Evolutionary conservation across 2,113 vertebrate species (phyloP).

Genomic region (Ophthalmolycus amberensis): DNA sequence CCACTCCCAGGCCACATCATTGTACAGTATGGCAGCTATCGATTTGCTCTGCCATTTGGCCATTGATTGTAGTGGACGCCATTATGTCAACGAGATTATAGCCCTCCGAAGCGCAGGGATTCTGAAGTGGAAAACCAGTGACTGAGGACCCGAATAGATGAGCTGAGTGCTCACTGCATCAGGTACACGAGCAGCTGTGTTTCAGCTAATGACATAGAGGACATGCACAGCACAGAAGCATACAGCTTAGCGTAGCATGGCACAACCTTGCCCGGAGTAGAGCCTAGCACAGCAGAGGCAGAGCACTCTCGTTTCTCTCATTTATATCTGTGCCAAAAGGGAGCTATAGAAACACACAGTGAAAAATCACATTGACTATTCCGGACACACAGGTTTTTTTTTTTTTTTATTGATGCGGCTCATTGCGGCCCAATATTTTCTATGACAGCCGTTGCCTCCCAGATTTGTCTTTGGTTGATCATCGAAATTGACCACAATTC

Average conservation of each 20-base stretch:
- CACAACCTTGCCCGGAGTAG: slow-evolving; percentile 35
- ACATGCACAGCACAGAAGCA: background rate
- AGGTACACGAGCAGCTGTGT: slow-evolving; percentile 67
- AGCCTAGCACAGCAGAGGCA: slow-evolving; percentile 46
- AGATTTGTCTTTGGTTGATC: slow-evolving; percentile 69
- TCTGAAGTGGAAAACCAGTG: slow-evolving; percentile 67
- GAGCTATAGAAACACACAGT: slow-evolving; percentile 27
- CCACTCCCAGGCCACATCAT: slow-evolving; percentile 54
- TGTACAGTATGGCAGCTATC: slow-evolving; percentile 69
- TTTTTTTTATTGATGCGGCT: slow-evolving; percentile 41
- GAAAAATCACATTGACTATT: slow-evolving; percentile 57
- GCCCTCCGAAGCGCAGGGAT: slow-evolving; percentile 57
- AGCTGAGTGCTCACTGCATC: slow-evolving; percentile 62
- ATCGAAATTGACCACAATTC: slow-evolving; percentile 72
- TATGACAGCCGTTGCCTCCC: slow-evolving; percentile 56
- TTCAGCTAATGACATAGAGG: slow-evolving; percentile 57
- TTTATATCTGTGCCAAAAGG: slow-evolving; percentile 35
- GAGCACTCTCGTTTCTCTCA: slow-evolving; percentile 51
- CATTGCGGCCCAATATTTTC: slow-evolving; percentile 58
- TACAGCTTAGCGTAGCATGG: slow-evolving; percentile 22
- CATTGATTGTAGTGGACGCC: slow-evolving; percentile 79
- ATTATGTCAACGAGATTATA: slow-evolving; percentile 80
- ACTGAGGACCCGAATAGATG: slow-evolving; percentile 63
- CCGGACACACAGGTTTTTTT: background rate
- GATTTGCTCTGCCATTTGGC: slow-evolving; percentile 72